phyloP scores from a whole-genome alignment of 1,140 invertebrate genomes.

The Trichogramma pretiosum region DNA sequence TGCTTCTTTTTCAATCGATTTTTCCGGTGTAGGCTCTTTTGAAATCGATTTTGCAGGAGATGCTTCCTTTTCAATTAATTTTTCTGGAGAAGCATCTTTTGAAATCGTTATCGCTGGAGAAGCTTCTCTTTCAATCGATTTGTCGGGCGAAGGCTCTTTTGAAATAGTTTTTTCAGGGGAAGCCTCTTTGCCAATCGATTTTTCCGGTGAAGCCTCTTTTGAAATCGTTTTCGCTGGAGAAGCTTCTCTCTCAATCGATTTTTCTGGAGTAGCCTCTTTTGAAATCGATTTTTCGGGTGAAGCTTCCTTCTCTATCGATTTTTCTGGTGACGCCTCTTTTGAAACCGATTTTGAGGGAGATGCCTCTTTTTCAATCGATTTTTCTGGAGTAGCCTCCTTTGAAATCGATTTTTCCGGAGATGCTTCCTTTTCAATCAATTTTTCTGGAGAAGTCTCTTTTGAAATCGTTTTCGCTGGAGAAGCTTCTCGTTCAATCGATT shows the following conservation, averaged over 20 bases:
- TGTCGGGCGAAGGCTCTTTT: not conserved
- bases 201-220: not conserved
- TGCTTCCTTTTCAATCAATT: too few species aligned
- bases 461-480: too few species aligned
- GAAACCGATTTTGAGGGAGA: too few species aligned
- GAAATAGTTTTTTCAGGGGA: not conserved
- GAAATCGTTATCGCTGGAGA: not conserved
- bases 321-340: not conserved
- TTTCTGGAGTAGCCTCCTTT: too few species aligned
- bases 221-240: not conserved
- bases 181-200: not conserved
- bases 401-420: too few species aligned
- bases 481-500: not conserved
- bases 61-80: not conserved
- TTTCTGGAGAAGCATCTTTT: not conserved
- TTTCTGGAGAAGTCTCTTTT: too few species aligned
- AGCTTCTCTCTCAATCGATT: not conserved
- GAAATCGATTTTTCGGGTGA: not conserved
- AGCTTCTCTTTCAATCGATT: not conserved
- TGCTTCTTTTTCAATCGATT: too few species aligned
- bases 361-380: not conserved
- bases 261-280: not conserved
- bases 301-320: constrained; percentile 3
- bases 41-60: not conserved
- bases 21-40: too few species aligned